These are phyloP conservation scores for Holothuria leucospilota DNA, from an alignment of 53 echinoderm and acorn worm genomes.

Conservation along the genomic window DNA sequence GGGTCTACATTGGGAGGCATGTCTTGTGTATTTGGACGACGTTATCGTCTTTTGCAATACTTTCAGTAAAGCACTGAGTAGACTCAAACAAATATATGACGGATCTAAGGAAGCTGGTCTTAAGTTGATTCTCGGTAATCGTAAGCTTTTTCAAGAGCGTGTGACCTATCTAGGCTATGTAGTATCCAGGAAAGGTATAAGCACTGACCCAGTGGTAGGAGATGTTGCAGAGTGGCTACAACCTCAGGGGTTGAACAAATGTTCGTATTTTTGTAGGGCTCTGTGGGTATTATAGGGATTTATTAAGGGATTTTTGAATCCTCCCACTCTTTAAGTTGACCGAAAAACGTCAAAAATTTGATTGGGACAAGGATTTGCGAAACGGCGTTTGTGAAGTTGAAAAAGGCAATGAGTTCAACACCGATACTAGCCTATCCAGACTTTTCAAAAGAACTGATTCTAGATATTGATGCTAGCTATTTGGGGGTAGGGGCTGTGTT, in stretches of 20 bases:
- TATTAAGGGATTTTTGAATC: constrained; percentile 38
- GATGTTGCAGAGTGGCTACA: constrained; percentile 60
- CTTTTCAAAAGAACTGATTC: constrained; percentile 16
- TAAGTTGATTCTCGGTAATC: constrained; percentile 62
- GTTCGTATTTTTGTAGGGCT: constrained; percentile 64
- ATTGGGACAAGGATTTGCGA: constrained; percentile 57
- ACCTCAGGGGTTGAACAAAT: constrained; percentile 57
- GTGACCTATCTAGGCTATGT: constrained; percentile 69
- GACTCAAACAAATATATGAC: constrained; percentile 38
- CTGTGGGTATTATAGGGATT: constrained; percentile 61
- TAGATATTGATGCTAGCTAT: constrained; percentile 67
- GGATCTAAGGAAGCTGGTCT: constrained; percentile 7
- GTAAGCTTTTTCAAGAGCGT: constrained; percentile 45
- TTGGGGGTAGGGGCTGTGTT: constrained; percentile 59
- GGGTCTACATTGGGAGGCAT: constrained; percentile 68
- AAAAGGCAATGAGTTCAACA: constrained; percentile 45
- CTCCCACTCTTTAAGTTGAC: constrained; percentile 60
- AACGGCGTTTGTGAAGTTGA: constrained; percentile 61
- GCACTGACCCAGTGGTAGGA: constrained; percentile 56
- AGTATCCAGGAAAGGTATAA: constrained; percentile 63
- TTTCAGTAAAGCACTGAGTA: no score
- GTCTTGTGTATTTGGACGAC: constrained; percentile 70
- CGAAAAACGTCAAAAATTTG: constrained; percentile 49
- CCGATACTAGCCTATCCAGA: constrained; percentile 64
- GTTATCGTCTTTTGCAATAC: constrained; percentile 51